A percentile compares a stretch with the other conserved stretches of the same genome.
Evolutionary conservation across 2,113 vertebrate species (phyloP).

Genomic region (Campylorhamphus procurvoides): DNA sequence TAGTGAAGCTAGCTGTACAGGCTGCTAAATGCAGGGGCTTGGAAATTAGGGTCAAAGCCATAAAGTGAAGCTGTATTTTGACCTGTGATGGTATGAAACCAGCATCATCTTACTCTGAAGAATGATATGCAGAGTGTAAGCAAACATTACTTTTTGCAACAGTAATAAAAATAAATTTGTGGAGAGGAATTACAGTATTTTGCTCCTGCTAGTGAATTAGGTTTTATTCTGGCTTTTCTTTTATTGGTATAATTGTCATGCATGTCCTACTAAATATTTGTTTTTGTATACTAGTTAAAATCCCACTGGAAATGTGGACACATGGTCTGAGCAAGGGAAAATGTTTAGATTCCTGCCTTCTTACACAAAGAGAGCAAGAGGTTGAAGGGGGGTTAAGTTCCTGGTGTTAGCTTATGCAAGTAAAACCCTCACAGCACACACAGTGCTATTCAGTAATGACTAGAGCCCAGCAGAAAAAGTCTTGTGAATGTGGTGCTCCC

Average conservation of each 20-base stretch:
- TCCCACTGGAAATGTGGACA: neutral
- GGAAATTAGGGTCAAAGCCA: neutral
- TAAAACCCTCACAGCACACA: neutral
- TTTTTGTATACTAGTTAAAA: neutral
- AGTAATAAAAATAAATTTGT: neutral
- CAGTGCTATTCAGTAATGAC: neutral
- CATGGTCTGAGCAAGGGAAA: neutral
- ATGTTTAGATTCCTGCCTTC: neutral
- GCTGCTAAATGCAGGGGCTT: neutral
- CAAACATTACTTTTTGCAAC: neutral
- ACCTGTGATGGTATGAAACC: neutral
- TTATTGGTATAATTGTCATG: neutral
- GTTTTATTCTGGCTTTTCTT: neutral
- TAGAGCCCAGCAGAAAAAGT: neutral
- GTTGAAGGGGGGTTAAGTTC: neutral
- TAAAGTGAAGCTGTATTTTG: neutral
- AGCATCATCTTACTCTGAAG: neutral
- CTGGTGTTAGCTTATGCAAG: neutral
- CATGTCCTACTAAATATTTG: neutral
- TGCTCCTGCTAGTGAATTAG: neutral
- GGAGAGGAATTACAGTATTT: neutral
- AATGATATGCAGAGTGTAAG: neutral
- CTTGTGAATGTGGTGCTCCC: rapidly evolving
- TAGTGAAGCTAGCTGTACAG: neutral
- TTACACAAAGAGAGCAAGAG: neutral